Evolutionary conservation across 2,888 invertebrate species (phyloP), one percentile per base, ranked within the genome.

Genomic region (Acronicta psi): DNA sequence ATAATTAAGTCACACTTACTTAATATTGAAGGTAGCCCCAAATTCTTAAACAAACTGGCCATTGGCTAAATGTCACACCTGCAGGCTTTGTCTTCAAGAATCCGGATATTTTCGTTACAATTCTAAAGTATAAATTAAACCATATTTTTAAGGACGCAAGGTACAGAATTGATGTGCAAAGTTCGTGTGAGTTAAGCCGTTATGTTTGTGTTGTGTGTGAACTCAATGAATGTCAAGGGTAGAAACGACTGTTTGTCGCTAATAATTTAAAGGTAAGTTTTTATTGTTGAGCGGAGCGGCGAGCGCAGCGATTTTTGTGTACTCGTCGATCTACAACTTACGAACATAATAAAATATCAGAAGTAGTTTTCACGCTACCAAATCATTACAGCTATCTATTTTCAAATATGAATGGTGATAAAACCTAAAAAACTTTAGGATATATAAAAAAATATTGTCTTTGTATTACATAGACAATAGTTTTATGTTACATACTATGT

Each of bases 141-240:
- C 64, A 54, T 78, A 70, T 59, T 17, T 6, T 45, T 1, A 16
- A 34, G 10, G 2, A 0, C 0, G 31, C 64, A 74, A 43, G 61
- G 63, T 61, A 54, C 29, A 58, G 29, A 60, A 60, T 59, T 60
- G 11, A 42, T 13, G 16, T 51, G 31, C 14, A 20, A 10, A 10
- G 10, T 11, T 37, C 13, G 25, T 16, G 64, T 56, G 58, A 59
- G 65, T 65, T 82, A 62, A 34, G 66, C 18, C 62, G 56, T 66
- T 83, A 58, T 45, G 58, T 42, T 65, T 65, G 59, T 55, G 29
- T 50, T 23, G 17, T 51, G 44, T 41, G 59, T 55, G 17, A 58
- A 45, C 64, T 77, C 72, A 76, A 80, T 85, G 85, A 89, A 89
- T 90, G 90, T 88, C 89, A 89, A 90, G 89, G 86, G 83, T 83